Conservation (phyloP, 1,140 invertebrate species). For the Drosophila serrata region DNA sequence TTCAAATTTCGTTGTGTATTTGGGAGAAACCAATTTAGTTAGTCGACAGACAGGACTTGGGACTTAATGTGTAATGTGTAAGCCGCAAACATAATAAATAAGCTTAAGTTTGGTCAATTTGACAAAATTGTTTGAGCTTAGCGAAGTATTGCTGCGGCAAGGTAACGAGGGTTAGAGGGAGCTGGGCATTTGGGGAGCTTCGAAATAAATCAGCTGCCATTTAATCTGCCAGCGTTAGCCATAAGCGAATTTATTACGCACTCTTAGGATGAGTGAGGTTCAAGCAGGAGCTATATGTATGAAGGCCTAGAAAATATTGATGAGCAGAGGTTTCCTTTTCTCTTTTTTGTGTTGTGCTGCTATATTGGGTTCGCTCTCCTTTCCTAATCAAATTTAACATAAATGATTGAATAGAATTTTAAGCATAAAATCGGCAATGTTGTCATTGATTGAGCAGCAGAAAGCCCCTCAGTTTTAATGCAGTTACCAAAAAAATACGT, state of each 20-base stretch:
- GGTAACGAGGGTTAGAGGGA: conserved; percentile 1
- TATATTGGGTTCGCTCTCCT: conserved; percentile 35
- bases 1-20: conserved; percentile 72
- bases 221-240: conserved; percentile 72
- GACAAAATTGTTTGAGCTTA: conserved; percentile 82
- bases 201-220: conserved; percentile 79
- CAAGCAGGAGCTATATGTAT: conserved; percentile 19
- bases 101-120: conserved; percentile 84
- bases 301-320: conserved; percentile 55
- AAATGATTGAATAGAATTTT: conserved; percentile 83
- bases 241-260: conserved; percentile 80
- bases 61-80: conserved; percentile 76
- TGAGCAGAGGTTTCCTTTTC: conserved; percentile 44
- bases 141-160: conserved; percentile 45
- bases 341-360: conserved; percentile 3
- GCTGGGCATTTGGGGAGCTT: conserved; percentile 3
- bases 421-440: conserved; percentile 61
- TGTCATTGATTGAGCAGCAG: conserved; percentile 76
- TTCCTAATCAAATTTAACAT: conserved; percentile 81
- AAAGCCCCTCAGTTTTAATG: conserved; percentile 15
- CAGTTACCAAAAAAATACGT: conserved; percentile 24
- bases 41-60: conserved; percentile 35
- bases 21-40: conserved; percentile 62
- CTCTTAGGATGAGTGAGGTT: conserved; percentile 20
- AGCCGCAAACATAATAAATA: conserved; percentile 83